Base-by-base conservation (phyloP, 2,797 vertebrate genomes). In the Enteromius trimaculatus region DNA sequence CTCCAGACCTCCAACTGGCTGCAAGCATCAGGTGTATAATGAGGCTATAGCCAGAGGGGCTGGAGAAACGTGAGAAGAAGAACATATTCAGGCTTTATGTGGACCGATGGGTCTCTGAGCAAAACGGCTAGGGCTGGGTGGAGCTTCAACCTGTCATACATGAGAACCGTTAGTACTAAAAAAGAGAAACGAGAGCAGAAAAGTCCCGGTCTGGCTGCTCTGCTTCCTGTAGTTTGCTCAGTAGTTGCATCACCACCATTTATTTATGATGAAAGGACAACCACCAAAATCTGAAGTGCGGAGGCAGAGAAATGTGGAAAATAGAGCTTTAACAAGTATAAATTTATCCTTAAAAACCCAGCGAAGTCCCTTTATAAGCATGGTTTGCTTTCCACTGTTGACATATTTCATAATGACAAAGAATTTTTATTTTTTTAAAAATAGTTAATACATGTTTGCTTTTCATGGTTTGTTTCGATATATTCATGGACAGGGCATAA, bases 1-100 rank as follows among this genome's bases (percentile, higher is more conserved):
- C 47, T 81, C 42, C 31, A 62, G 55, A 83, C 77, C 82, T 72
- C 81, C 11, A 13, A 65, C 80, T 72, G 68, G 19, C 64, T 80
- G 44, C 71, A 65, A 62, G 55, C 53, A 77, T 75, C 37, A 80
- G 7, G 64, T 79, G 29, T 69, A 86, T 86, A 85, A 89, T 87
- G 82, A 86, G 86, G 74, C 74, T 31, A 51, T 88, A 64, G 88
- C 87, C 81, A 83, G 86, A 80, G 85, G 85, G 79, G 26, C 69
- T 79, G 17, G 37, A 55, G 74, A 86, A 68, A 60, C 31, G 14
- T 77, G 65, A 82, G 39, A 34, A 81, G 74, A 44, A 60, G 77
- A 86, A 79, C 62, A 80, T 82, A 76, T 81, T 77, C 60, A 77
- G 55, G 79, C 60, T 85, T 85, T 44, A 86, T 88, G 23, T 17